A percentile compares a stretch with the other conserved stretches of the same genome.
These are phyloP conservation scores for Dicrurus megarhynchus DNA, from an alignment of 2,113 vertebrate genomes.

Conservation along the genomic window DNA sequence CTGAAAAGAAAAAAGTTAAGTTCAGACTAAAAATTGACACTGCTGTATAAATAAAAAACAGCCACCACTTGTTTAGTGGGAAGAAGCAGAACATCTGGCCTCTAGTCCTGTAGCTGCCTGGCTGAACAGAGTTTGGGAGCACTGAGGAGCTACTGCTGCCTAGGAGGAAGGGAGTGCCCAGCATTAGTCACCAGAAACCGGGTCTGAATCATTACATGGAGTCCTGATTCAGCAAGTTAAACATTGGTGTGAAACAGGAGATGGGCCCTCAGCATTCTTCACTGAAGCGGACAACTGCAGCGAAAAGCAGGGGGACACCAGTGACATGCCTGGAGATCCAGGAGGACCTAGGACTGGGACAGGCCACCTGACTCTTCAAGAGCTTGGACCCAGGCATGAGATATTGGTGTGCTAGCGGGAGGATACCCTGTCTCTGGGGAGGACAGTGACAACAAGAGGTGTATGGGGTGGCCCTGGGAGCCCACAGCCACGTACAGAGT, in stretches of 20 bases:
- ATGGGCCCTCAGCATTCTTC: neutral
- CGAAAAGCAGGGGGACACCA: neutral
- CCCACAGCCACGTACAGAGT: neutral
- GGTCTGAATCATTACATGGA: conserved; percentile 9
- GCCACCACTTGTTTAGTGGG: neutral
- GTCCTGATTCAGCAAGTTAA: conserved; percentile 42
- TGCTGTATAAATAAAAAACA: neutral
- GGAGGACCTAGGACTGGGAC: neutral
- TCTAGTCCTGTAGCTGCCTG: neutral
- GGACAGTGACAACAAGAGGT: neutral
- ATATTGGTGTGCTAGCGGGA: neutral
- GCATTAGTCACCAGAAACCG: conserved; percentile 32
- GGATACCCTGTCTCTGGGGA: neutral
- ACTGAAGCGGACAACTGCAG: neutral
- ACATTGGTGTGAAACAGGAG: neutral
- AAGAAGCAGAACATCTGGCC: neutral
- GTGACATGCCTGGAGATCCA: neutral
- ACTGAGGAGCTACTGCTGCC: neutral
- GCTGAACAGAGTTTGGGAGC: neutral
- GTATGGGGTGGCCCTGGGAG: neutral
- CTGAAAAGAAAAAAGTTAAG: neutral
- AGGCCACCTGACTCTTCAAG: neutral
- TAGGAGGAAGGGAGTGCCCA: conserved; percentile 45
- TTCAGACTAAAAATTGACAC: neutral
- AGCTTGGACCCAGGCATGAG: neutral